Evolutionary conservation across 2,888 invertebrate species (phyloP), one percentile per base, ranked within the genome.

Genomic region (Linnaemya tessellans): DNA sequence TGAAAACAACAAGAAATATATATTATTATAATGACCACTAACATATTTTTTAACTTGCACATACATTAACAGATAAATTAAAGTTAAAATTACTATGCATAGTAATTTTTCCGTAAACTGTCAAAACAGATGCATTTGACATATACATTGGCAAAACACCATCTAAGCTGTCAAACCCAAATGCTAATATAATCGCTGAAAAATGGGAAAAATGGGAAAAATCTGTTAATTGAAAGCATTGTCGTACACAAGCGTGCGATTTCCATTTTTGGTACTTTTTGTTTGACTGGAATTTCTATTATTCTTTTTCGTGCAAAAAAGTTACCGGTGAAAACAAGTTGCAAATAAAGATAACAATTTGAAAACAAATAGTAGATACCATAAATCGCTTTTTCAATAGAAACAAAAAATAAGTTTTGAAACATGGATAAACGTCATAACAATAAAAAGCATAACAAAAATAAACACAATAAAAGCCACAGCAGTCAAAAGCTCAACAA

Each of bases 361-460:
- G 1, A 73, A 30, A 8, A 22, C 13, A 30, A 77, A 49, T 7
- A 60, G 43, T 54, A 35, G n/a, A 22, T 1, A 68, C 18, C 2
- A 8, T 30, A 38, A 20, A 25, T 58, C 10, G 38, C 22, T 35
- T n/a, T 43, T 54, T 30, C 11, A 49, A 8, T 35, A 25, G 3
- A 38, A 65, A 1, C 2, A 20, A 35, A 35, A 74, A 73, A 65
- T n/a, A 30, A 43, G 13, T 22, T 15, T 15, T 15, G 10, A 56
- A 56, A 20, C 60, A 84, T 86, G 86, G 86, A 86, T 41, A 82
- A 80, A 80, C 84, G 84, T 30, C 86, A 81, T 25, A 86, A 87
- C 67, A 82, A 85, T 62, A 85, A 85, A 49, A 83, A 86, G 46
- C 62, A 85, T 8, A 84, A 82, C 51, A 80, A 81, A 60, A 86